These are phyloP conservation scores for Nemoura dubitans DNA, from an alignment of 2,888 invertebrate species.

Conservation along the genomic window DNA sequence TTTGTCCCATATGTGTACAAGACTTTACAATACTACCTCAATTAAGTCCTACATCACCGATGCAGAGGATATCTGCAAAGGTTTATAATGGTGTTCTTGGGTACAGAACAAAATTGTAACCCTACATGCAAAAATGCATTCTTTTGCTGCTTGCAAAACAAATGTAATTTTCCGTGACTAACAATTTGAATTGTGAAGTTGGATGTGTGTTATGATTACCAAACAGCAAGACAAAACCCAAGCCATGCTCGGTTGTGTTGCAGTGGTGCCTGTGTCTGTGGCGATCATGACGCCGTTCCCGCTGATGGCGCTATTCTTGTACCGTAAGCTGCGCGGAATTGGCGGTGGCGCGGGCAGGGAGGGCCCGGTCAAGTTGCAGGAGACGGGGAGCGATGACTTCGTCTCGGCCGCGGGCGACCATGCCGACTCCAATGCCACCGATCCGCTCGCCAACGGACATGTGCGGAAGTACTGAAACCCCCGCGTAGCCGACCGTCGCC, in stretches of 20 bases:
- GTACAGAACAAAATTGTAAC: no score
- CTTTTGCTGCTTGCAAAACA: no score
- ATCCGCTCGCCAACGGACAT: background rate
- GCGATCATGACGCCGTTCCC: slow-evolving; percentile 95
- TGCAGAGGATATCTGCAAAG: no score
- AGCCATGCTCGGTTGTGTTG: background rate
- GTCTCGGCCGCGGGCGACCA: background rate
- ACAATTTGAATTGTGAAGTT: no score
- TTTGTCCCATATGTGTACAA: no score
- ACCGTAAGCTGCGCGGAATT: slow-evolving; percentile 37
- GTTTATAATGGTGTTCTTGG: no score
- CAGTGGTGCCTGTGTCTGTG: slow-evolving; percentile 88
- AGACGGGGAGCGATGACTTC: slow-evolving; percentile 8
- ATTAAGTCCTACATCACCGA: no score
- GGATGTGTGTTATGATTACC: no score
- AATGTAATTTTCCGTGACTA: no score
- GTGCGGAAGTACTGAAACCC: slow-evolving; percentile 8
- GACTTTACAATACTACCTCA: no score
- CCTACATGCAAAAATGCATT: no score
- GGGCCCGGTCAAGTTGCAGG: background rate
- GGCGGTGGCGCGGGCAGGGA: background rate
- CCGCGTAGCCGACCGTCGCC: background rate
- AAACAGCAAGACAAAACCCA: no score
- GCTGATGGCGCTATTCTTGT: slow-evolving; percentile 66
- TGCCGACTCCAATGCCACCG: background rate